A percentile compares a stretch with the other conserved stretches of the same genome.
These are phyloP conservation scores for Chrysodeixis includens DNA, from an alignment of 2,888 invertebrate genomes.

Conservation along the genomic window DNA sequence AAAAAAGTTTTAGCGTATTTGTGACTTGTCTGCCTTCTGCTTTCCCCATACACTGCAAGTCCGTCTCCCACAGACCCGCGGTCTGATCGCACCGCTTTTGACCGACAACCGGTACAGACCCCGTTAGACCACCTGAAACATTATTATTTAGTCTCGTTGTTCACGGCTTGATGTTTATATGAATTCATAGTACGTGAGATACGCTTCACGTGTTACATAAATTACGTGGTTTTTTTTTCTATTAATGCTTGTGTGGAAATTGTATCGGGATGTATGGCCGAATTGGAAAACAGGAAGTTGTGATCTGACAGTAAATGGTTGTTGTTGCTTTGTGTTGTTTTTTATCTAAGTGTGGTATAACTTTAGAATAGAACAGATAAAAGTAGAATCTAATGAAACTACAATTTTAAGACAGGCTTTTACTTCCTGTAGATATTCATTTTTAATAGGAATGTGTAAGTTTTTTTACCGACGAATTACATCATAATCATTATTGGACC, in stretches of 20 bases:
- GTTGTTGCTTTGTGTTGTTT: constrained; percentile 25
- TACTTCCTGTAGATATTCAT: too few relatives aligned
- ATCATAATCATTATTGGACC: not conserved
- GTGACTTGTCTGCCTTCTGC: not conserved
- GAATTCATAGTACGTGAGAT: constrained; percentile 38
- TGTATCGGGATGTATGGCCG: constrained; percentile 8
- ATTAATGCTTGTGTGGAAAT: constrained; percentile 41
- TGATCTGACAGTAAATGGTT: constrained; percentile 28
- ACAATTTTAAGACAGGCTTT: not conserved
- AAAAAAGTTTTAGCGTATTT: not conserved
- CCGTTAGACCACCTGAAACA: constrained; percentile 54
- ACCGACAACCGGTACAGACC: constrained; percentile 48
- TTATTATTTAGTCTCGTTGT: constrained; percentile 42
- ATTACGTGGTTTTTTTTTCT: constrained; percentile 37
- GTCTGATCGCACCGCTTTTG: constrained; percentile 34
- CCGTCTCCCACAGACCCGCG: constrained; percentile 37
- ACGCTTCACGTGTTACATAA: constrained; percentile 53
- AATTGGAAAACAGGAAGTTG: constrained; percentile 48
- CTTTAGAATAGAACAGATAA: not conserved
- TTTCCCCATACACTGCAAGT: not conserved
- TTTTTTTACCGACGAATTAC: not conserved
- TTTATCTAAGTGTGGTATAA: too few relatives aligned
- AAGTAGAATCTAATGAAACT: too few relatives aligned
- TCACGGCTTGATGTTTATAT: constrained; percentile 32
- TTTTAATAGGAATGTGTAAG: too few relatives aligned